phyloP scores from a whole-genome alignment of 2,797 vertebrate species.

The Tarsius wallacei region DNA sequence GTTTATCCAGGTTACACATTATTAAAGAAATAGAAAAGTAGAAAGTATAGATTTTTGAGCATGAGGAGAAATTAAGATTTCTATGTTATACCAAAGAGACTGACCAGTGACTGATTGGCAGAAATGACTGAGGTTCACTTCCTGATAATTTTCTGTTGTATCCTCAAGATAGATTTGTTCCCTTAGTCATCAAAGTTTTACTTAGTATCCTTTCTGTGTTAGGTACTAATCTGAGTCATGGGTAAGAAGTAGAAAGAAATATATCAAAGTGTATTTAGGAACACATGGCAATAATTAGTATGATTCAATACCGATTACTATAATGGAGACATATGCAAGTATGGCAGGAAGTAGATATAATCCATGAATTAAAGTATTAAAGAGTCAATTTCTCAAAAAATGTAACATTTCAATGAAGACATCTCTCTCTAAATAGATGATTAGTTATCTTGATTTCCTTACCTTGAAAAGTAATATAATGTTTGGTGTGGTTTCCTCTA shows the following conservation, averaged over 20 bases:
- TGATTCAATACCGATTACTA: neutral
- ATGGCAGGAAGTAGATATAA: neutral
- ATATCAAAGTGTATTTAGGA: neutral
- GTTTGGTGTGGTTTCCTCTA: conserved; percentile 4
- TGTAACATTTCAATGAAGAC: neutral
- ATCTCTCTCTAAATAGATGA: neutral
- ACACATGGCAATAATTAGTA: neutral
- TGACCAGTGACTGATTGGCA: neutral
- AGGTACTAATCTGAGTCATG: neutral
- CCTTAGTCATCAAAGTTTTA: conserved; percentile 34
- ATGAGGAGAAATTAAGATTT: neutral
- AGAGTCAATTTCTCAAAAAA: conserved; percentile 42
- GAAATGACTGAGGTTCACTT: conserved; percentile 15
- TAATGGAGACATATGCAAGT: neutral
- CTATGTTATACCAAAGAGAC: neutral
- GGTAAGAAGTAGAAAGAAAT: conserved; percentile 20
- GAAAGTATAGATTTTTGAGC: neutral
- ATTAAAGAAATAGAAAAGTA: conserved; percentile 2
- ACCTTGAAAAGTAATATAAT: conserved; percentile 53
- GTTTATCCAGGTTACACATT: neutral
- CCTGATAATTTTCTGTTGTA: neutral
- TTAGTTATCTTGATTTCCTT: conserved; percentile 24
- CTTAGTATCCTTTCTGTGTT: conserved; percentile 41
- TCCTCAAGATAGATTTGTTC: neutral
- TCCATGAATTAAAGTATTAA: neutral